Evolutionary conservation across 2,888 invertebrate genomes (phyloP), one percentile per base, ranked within the genome.

Genomic region (Hartigia nigra): DNA sequence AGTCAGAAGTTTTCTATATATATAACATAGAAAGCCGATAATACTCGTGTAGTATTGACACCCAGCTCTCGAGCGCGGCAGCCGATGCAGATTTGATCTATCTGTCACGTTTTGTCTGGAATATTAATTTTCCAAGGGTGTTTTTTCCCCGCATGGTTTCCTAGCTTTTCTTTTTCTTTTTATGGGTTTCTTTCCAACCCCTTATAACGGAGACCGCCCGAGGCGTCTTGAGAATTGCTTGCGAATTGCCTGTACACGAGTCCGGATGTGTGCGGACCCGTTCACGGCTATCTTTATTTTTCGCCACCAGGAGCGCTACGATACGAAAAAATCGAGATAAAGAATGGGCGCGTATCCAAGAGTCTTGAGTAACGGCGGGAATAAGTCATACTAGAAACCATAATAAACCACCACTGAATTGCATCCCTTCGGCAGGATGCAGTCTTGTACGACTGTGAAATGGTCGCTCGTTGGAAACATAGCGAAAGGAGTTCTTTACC

Each of bases 81-180:
- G 88, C 55, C 55, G 87, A 90, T 89, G 90, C 90, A 91, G 88
- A 91, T 91, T 91, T 89, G 89, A 91, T 91, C 88, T 89, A 88
- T 91, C 91, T 90, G 91, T 91, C 91, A 91, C 86, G 87, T 89
- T 89, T 55, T 88, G 90, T 88, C 89, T 87, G 88, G 89, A 90
- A 91, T 91, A 91, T 91, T 91, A 91, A 91, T 91, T 90, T 88
- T 83, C 82, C 37, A 70, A 76, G 76, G 69, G 75, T 74, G 74
- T 35, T 83, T 79, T 79, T 78, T 69, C 37, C 37, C 23, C 23
- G n/a, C n/a, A 9, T 76, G 77, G 74, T 72, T 81, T 32, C 72
- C 32, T 69, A 34, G 76, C n/a, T 31, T 76, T 69, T 75, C 35
- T 5, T 81, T 80, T 82, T 79, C 82, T 81, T 82, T 88, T 86